phyloP scores from a whole-genome alignment of 2,888 invertebrate species.

The Camponotus fellah region DNA sequence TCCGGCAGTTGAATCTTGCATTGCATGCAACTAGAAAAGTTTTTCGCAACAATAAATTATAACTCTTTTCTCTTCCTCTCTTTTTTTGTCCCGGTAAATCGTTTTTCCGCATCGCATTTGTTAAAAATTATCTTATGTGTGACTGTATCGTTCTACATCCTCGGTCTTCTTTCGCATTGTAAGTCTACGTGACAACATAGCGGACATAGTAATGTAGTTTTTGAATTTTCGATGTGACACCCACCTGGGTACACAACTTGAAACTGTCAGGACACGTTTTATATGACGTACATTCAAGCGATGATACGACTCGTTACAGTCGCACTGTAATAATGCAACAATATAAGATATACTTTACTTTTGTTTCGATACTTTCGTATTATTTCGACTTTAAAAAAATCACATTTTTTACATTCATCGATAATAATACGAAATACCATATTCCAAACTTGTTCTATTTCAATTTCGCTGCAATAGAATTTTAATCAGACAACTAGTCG shows the following conservation, averaged over 20 bases:
- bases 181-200: conserved; percentile 8
- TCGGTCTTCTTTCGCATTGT: conserved; percentile 10
- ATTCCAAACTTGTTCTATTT: not conserved
- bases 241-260: conserved; percentile 19
- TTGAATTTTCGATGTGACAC: conserved; percentile 21
- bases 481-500: not conserved
- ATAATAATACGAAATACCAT: too few species aligned
- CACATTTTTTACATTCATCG: too few species aligned
- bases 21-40: conserved; percentile 5
- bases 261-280: not conserved
- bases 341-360: not conserved
- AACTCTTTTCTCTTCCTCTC: not conserved
- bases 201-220: conserved; percentile 27
- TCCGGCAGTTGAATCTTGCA: not conserved
- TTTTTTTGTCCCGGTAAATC: conserved; percentile 14
- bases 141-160: not conserved
- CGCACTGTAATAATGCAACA: not conserved
- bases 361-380: not conserved
- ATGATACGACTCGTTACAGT: not conserved
- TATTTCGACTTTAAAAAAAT: not conserved
- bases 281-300: not conserved
- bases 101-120: conserved; percentile 17
- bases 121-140: conserved; percentile 10
- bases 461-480: not conserved
- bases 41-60: not conserved